These are phyloP conservation scores for Ceraclea dissimilis DNA, from an alignment of 2,888 invertebrate species.

Conservation along the genomic window DNA sequence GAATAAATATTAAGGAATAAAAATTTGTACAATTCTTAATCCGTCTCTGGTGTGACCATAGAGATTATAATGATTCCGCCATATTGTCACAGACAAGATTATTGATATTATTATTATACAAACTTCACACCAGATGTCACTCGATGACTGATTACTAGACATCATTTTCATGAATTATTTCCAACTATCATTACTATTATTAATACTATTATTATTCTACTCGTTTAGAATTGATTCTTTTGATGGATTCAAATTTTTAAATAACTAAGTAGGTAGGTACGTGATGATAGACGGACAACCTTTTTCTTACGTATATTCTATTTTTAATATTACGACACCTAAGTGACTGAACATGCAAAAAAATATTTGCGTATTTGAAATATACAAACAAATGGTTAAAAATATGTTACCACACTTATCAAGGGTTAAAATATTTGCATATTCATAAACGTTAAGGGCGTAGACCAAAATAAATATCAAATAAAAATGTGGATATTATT, in stretches of 20 bases:
- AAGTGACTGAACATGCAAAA: too few relatives aligned
- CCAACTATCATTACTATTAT: background rate
- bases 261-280: background rate
- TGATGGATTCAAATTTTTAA: background rate
- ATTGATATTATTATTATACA: constrained; percentile 2
- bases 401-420: too few relatives aligned
- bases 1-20: too few relatives aligned
- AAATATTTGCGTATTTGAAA: too few relatives aligned
- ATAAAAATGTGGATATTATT: background rate
- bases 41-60: background rate
- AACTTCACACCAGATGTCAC: constrained; percentile 1
- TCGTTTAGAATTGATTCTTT: constrained; percentile 2
- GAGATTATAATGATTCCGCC: background rate
- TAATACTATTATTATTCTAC: background rate
- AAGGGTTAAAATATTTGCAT: too few relatives aligned
- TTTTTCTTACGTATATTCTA: too few relatives aligned
- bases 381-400: too few relatives aligned
- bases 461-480: background rate
- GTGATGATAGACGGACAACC: background rate
- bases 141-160: background rate
- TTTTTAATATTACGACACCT: too few relatives aligned
- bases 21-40: too few relatives aligned
- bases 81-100: background rate
- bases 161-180: background rate
- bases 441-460: too few relatives aligned